Conservation (phyloP, 2,797 vertebrate species). For the Myiotriccus ornatus region DNA sequence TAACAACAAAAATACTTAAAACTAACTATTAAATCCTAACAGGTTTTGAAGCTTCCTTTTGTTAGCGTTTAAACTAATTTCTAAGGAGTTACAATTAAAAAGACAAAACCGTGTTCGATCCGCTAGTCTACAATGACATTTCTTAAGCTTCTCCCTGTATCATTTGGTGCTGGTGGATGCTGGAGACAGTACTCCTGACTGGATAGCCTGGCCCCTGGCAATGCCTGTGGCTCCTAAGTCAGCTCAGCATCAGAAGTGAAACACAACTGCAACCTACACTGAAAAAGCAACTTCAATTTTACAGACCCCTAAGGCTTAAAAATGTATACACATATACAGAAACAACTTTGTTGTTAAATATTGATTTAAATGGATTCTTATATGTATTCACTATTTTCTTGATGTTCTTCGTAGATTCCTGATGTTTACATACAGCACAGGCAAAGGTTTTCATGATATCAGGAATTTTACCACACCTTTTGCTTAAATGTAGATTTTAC, state of each 20-base stretch:
- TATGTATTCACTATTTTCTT: background rate
- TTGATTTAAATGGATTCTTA: background rate
- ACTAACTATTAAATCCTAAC: background rate
- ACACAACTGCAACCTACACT: background rate
- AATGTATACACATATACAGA: background rate
- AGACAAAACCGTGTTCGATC: background rate
- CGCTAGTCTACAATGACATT: background rate
- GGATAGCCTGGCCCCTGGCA: background rate
- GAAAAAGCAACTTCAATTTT: background rate
- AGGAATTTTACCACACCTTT: background rate
- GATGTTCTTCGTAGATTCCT: background rate
- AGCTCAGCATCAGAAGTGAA: background rate
- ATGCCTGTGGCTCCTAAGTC: background rate
- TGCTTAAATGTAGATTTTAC: background rate
- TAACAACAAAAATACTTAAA: background rate
- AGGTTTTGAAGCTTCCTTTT: background rate
- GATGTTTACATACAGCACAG: background rate
- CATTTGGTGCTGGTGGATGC: background rate
- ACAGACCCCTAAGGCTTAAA: background rate
- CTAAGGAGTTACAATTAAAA: background rate
- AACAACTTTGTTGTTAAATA: background rate
- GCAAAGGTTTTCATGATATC: background rate
- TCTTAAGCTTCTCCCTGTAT: background rate
- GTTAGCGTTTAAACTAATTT: background rate
- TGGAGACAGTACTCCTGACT: background rate